A percentile compares a stretch with the other conserved stretches of the same genome.
Evolutionary conservation across 2,113 vertebrate genomes (phyloP).

Genomic region (Takifugu flavidus): DNA sequence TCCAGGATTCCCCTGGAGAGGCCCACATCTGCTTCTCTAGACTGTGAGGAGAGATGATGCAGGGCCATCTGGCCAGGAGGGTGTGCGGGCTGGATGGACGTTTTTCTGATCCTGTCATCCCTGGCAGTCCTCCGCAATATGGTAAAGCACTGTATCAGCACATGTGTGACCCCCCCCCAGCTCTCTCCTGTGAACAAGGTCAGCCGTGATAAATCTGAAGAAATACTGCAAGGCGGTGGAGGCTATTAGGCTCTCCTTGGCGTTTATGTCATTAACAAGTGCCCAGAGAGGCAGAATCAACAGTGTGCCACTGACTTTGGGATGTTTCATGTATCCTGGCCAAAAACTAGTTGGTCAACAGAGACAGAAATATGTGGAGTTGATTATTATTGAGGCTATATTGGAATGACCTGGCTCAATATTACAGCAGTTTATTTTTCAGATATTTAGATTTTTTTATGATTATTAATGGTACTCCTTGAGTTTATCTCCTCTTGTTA

Average conservation of each 20-base stretch:
- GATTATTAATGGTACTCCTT: too few relatives aligned
- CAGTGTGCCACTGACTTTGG: not conserved
- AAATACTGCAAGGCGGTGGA: conserved; percentile 47
- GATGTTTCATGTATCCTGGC: not conserved
- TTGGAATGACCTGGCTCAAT: too few relatives aligned
- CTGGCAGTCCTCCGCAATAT: conserved; percentile 63
- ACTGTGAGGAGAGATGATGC: conserved; percentile 56
- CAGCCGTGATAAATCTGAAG: conserved; percentile 53
- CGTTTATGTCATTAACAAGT: conserved; percentile 1
- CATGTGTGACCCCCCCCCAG: conserved; percentile 66
- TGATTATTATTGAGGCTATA: too few relatives aligned
- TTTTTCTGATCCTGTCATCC: conserved; percentile 50
- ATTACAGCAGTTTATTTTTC: too few relatives aligned
- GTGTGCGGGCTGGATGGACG: conserved; percentile 32
- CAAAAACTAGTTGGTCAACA: not conserved
- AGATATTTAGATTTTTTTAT: too few relatives aligned
- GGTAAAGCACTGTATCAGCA: conserved; percentile 68
- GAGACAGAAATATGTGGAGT: not conserved
- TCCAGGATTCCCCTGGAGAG: conserved; percentile 59
- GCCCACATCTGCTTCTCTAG: conserved; percentile 69
- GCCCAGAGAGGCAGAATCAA: not conserved
- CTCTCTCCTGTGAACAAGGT: conserved; percentile 64
- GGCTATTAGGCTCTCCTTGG: conserved; percentile 19
- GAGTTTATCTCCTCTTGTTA: too few relatives aligned
- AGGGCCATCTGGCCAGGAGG: conserved; percentile 70